These are phyloP conservation scores for Etheostoma spectabile DNA, from an alignment of 2,113 vertebrate genomes.

Conservation along the genomic window DNA sequence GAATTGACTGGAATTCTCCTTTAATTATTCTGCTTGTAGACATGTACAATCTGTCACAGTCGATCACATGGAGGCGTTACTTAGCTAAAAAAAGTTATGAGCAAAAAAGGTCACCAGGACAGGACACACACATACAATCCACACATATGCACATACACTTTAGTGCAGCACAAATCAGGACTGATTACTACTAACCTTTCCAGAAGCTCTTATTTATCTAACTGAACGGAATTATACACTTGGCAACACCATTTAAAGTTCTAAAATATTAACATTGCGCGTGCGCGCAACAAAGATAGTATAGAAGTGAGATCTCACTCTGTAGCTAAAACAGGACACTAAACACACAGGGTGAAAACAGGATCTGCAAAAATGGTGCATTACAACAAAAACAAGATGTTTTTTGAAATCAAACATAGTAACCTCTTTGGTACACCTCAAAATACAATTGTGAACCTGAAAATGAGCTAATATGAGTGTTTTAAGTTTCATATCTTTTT, in stretches of 20 bases:
- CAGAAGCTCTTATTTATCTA: background rate
- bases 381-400: no score
- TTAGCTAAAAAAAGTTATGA: background rate
- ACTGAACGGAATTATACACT: slow-evolving; percentile 9
- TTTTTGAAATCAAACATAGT: no score
- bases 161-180: background rate
- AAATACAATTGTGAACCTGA: no score
- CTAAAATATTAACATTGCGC: background rate
- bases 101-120: background rate
- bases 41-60: background rate
- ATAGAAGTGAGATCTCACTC: no score
- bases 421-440: no score
- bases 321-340: no score
- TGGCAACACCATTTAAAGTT: background rate
- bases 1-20: no score
- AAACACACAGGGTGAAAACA: no score
- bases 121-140: background rate
- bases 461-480: no score
- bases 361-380: no score
- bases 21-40: background rate
- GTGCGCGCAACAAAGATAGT: no score
- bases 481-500: no score
- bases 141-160: background rate
- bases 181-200: background rate
- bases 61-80: background rate